Base-by-base conservation (phyloP, 2,888 invertebrate species). In the Chelonus formosanus region DNA sequence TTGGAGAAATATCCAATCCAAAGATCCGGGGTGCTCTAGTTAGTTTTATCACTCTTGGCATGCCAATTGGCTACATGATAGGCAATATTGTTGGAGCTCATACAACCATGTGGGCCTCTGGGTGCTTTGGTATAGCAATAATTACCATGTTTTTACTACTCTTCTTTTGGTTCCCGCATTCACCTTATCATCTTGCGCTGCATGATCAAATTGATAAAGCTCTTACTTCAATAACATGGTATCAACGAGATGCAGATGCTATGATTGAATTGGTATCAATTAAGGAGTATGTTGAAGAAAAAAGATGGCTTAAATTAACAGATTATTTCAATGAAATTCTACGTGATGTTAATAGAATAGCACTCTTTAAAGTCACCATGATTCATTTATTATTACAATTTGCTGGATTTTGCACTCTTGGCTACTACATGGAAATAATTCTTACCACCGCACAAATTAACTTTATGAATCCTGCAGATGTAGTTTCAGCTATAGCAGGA, bases 11-110 rank as follows among this genome's bases (percentile, higher is more conserved):
- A 7, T 75, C 79, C 0, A 70, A 73, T 10, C 77, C 78, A 1
- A 73, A 66, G 3, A 82, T 82, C 4, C 75, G 83, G 1, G 83
- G 83, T 3, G 74, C 78, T 0, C 55, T 83, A 7, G 76, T 81
- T 0, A 71, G 75, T 0, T 52, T 80, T 3, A 76, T 78, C 36
- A 70, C 76, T 8, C 79, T 75, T 44, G 81, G 80, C 0, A 63
- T 77, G 8, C 74, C 79, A 0, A 47, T 79, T 0, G 83, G 83
- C 3, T 77, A 71, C 7, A 57, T 82, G 3, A 8, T 81, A 2
- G 82, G 78, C 10, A 78, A 76, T 53, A 52, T 76, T 31, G 74
- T 81, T 63, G 83, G 82, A 3, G 75, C 79, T 8, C 74, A 76
- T 47, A 67, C 79, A 8, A 70, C 75, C 6, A 70, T 81, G 69